Conservation (phyloP, 2,797 vertebrate species). For the Esox masquinongy region DNA sequence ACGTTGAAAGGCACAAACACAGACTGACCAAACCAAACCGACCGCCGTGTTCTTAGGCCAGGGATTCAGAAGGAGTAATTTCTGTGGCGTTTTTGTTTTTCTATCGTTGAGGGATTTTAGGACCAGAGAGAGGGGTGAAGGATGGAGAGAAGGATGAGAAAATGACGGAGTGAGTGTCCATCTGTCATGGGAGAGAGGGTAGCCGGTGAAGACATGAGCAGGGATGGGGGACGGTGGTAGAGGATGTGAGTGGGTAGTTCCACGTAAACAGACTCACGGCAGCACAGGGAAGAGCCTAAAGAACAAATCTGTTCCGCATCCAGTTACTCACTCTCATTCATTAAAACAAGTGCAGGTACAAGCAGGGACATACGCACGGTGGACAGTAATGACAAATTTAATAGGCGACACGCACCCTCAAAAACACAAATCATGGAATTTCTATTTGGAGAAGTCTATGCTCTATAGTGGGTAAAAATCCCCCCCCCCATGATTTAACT, state of each 20-base stretch:
- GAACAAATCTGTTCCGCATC: constrained; percentile 67
- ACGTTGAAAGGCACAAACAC: constrained; percentile 63
- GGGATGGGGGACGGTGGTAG: background rate
- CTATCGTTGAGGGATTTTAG: background rate
- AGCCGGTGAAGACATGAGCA: constrained; percentile 1
- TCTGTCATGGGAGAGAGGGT: constrained; percentile 6
- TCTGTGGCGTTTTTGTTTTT: constrained; percentile 38
- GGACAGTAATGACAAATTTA: no score
- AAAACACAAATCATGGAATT: no score
- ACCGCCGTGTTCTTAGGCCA: constrained; percentile 35
- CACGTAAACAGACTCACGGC: constrained; percentile 66
- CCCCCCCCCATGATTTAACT: no score
- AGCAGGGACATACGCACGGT: no score
- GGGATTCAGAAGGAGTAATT: constrained; percentile 35
- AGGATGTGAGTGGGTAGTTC: constrained; percentile 55
- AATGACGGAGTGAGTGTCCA: constrained; percentile 22
- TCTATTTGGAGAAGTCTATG: no score
- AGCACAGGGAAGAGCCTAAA: constrained; percentile 61
- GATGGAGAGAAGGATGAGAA: constrained; percentile 24
- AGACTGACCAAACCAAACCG: constrained; percentile 66
- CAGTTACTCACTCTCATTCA: constrained; percentile 38
- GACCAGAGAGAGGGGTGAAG: background rate
- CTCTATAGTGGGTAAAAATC: no score
- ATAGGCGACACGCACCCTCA: no score
- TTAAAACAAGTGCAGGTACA: no score